Conservation (phyloP, 2,113 vertebrate genomes). For the Epinephelus lanceolatus region DNA sequence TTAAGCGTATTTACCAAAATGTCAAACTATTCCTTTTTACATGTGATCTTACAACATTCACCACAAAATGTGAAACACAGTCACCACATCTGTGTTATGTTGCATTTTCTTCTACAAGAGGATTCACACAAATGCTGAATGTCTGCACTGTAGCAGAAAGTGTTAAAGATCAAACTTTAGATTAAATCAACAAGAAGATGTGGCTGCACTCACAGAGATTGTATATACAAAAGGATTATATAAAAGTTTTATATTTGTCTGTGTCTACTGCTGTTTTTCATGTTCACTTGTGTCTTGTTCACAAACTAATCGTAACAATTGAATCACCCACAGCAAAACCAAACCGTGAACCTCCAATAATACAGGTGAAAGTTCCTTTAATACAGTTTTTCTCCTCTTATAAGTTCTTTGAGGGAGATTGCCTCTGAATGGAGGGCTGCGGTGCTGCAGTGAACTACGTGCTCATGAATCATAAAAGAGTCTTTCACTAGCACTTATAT, state of each 20-base stretch:
- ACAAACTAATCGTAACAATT: not conserved
- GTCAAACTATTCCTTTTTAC: too few relatives aligned
- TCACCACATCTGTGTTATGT: not conserved
- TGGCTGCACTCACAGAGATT: not conserved
- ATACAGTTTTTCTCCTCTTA: not conserved
- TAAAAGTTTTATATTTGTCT: not conserved
- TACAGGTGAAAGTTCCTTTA: constrained; percentile 5
- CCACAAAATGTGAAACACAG: too few relatives aligned
- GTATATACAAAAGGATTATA: not conserved
- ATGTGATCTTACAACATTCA: too few relatives aligned
- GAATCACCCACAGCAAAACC: not conserved
- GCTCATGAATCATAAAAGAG: constrained; percentile 27
- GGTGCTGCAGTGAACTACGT: constrained; percentile 19
- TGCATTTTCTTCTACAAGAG: not conserved
- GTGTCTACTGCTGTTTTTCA: not conserved
- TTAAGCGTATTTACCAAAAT: too few relatives aligned
- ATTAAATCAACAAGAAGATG: not conserved
- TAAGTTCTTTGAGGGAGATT: constrained; percentile 21
- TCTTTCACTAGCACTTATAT: constrained; percentile 21
- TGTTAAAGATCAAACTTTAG: not conserved
- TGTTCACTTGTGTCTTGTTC: not conserved
- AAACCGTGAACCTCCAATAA: not conserved
- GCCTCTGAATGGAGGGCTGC: not conserved
- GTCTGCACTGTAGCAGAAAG: not conserved
- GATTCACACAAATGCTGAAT: not conserved